Evolutionary conservation across 2,797 vertebrate species (phyloP).

Genomic region (Sternotherus odoratus): DNA sequence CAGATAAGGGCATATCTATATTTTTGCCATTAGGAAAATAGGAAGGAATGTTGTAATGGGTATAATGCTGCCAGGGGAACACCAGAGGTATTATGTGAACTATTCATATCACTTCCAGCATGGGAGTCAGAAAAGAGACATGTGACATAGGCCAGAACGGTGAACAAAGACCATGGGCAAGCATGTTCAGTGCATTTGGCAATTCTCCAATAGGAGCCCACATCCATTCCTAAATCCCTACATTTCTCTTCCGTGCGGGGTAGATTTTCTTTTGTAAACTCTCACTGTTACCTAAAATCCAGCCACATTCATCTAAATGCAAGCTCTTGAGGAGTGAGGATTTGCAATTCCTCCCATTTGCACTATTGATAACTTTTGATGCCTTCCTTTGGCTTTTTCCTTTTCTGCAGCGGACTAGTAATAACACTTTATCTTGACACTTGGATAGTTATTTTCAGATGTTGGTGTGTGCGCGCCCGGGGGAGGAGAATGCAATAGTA

Average conservation of each 20-base stretch:
- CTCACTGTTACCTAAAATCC: background rate
- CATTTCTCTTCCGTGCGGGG: background rate
- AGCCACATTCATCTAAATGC: background rate
- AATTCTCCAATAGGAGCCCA: background rate
- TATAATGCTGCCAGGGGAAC: background rate
- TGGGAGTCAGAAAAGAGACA: background rate
- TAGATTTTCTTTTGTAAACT: background rate
- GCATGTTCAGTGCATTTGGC: background rate
- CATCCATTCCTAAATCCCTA: background rate
- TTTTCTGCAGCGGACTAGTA: background rate
- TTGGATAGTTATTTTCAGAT: background rate
- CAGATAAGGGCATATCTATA: background rate
- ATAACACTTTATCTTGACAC: background rate
- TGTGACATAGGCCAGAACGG: accelerated
- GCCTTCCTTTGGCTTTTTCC: background rate
- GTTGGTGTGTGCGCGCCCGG: background rate
- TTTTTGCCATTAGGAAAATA: background rate
- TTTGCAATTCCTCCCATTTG: background rate
- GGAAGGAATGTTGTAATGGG: background rate
- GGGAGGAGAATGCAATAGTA: background rate
- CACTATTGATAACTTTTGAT: background rate
- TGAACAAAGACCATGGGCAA: background rate
- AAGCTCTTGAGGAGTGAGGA: background rate
- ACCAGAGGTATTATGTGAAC: background rate
- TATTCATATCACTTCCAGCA: background rate